These are phyloP conservation scores for Myotis vivesi DNA, from an alignment of 2,797 vertebrate genomes.

Conservation along the genomic window DNA sequence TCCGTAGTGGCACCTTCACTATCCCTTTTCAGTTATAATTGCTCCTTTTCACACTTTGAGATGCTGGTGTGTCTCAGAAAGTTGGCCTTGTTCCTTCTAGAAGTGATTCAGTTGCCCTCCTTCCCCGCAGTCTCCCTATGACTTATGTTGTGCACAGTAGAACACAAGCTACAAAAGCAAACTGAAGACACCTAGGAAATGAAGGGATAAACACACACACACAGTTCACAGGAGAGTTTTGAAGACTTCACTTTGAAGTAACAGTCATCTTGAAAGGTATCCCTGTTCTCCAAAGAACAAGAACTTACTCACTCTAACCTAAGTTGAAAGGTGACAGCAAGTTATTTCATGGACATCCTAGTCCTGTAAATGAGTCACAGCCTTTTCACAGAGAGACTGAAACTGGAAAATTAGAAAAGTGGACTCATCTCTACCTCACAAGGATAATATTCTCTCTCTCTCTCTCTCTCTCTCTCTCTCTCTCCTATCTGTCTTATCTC, in stretches of 20 bases:
- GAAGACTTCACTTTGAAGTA: background rate
- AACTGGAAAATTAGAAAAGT: background rate
- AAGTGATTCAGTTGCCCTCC: background rate
- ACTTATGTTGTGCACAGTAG: background rate
- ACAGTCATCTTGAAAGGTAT: background rate
- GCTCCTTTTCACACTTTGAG: background rate
- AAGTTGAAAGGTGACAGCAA: background rate
- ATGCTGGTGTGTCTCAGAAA: background rate
- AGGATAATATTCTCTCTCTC: too few species aligned
- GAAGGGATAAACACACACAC: background rate
- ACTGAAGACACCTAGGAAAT: background rate
- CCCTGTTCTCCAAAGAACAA: background rate
- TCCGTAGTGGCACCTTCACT: background rate
- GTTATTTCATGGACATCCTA: background rate
- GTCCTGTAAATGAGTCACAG: background rate
- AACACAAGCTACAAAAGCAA: background rate
- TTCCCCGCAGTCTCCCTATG: fast-evolving
- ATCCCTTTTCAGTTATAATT: background rate
- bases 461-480: background rate
- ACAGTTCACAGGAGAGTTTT: background rate
- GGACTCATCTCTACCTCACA: background rate
- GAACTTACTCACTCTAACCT: background rate
- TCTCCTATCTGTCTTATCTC: background rate
- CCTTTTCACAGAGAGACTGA: background rate
- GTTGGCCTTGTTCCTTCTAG: background rate